phyloP scores from a whole-genome alignment of 2,797 vertebrate genomes.

The Syngnathus rostellatus region DNA sequence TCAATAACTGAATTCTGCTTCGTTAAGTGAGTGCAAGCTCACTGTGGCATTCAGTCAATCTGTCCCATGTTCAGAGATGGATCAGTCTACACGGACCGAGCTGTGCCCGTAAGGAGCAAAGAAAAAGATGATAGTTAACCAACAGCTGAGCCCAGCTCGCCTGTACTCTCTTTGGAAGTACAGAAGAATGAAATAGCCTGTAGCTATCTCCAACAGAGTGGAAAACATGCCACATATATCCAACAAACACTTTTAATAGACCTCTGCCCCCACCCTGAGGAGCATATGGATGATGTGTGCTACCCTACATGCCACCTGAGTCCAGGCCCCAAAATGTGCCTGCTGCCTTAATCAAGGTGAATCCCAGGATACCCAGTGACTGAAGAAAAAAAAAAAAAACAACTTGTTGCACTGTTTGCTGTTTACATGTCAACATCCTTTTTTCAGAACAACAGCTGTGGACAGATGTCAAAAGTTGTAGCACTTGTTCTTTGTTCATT shows the following conservation, averaged over 20 bases:
- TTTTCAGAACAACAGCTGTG: not conserved
- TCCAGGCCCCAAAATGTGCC: constrained; percentile 35
- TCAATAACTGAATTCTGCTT: constrained; percentile 38
- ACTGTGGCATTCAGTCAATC: constrained; percentile 36
- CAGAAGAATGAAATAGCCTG: constrained; percentile 28
- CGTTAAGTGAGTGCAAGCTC: constrained; percentile 36
- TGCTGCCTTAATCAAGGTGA: constrained; percentile 21
- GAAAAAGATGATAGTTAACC: constrained; percentile 38
- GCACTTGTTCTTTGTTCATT: not conserved
- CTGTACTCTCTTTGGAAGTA: constrained; percentile 34
- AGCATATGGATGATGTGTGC: constrained; percentile 16
- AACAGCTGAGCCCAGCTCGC: constrained; percentile 61
- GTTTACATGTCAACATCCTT: constrained; percentile 10
- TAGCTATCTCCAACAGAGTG: constrained; percentile 45
- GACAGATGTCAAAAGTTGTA: not conserved
- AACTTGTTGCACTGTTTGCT: constrained; percentile 26
- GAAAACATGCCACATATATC: constrained; percentile 45
- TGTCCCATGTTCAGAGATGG: constrained; percentile 22
- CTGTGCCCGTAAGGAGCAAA: constrained; percentile 25
- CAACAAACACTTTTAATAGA: constrained; percentile 13
- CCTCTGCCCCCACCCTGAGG: constrained; percentile 25
- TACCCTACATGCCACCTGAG: constrained; percentile 59
- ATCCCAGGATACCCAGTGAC: constrained; percentile 25
- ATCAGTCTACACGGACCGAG: constrained; percentile 16
- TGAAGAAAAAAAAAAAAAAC: constrained; percentile 17